These are phyloP conservation scores for Cirrhinus mrigala DNA, from an alignment of 2,797 vertebrate genomes.

Conservation along the genomic window DNA sequence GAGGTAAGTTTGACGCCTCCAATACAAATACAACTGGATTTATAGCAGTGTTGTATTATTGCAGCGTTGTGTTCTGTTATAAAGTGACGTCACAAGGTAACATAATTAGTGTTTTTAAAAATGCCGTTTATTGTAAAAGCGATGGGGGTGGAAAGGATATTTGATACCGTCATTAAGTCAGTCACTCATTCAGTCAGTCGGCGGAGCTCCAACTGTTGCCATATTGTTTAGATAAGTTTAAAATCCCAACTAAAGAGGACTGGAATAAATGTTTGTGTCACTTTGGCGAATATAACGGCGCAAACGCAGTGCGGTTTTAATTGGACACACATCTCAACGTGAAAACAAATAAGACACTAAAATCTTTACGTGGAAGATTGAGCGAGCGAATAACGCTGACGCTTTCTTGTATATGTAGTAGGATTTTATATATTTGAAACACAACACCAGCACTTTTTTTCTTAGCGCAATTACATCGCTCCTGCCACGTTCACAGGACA, in stretches of 20 bases:
- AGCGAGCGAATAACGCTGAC: conserved; percentile 6
- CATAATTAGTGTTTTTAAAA: background rate
- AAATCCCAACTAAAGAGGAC: background rate
- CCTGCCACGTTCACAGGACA: conserved; percentile 51
- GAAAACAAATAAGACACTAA: background rate
- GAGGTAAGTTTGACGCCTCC: conserved; percentile 70
- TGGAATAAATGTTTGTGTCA: conserved; percentile 1
- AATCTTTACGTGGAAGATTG: background rate
- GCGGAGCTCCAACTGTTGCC: conserved; percentile 80
- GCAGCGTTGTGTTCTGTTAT: background rate
- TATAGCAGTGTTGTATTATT: conserved; percentile 1
- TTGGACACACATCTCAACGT: conserved; percentile 57
- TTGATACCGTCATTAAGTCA: conserved; percentile 52
- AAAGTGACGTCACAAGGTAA: background rate
- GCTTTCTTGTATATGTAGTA: conserved; percentile 22
- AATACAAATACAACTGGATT: conserved; percentile 25
- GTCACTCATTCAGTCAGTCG: conserved; percentile 36
- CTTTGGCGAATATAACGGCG: conserved; percentile 43
- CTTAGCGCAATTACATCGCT: background rate
- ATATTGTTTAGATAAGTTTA: conserved; percentile 52
- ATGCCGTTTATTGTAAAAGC: conserved; percentile 4
- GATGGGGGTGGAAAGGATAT: conserved; percentile 39
- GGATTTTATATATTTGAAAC: background rate
- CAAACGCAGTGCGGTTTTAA: conserved; percentile 77
- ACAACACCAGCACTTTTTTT: conserved; percentile 19